phyloP scores from a whole-genome alignment of 2,113 vertebrate species.

The Aspidoscelis tigris region DNA sequence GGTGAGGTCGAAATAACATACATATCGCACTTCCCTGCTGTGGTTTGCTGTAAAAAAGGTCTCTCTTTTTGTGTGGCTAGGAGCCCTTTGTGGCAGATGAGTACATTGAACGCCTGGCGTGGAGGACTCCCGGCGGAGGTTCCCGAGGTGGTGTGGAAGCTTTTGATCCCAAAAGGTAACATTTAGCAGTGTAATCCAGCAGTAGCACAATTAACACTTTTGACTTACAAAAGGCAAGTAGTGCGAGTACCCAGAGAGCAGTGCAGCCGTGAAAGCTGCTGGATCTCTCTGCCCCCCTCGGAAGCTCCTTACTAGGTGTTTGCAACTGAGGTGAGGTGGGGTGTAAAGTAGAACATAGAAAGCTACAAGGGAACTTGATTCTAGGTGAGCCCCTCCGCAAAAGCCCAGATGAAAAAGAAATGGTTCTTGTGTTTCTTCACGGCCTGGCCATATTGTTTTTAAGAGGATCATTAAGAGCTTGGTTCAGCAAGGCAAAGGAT shows the following conservation, averaged over 20 bases:
- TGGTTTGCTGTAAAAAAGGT: slow-evolving; percentile 50
- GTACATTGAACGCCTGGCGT: slow-evolving; percentile 97
- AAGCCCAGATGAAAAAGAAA: neutral
- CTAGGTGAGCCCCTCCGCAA: neutral
- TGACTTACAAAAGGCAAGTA: slow-evolving; percentile 2
- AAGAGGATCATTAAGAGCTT: neutral
- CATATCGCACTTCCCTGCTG: slow-evolving; percentile 35
- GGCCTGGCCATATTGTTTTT: neutral
- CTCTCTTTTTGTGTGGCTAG: slow-evolving; percentile 76
- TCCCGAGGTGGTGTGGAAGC: slow-evolving; percentile 95
- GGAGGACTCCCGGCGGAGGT: slow-evolving; percentile 97
- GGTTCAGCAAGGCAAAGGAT: neutral
- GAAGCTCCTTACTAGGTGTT: slow-evolving; percentile 28
- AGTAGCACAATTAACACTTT: slow-evolving; percentile 3
- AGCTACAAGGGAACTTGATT: too few relatives aligned
- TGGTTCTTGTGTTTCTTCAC: neutral
- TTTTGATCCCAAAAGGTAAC: slow-evolving; percentile 98
- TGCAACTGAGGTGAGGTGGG: slow-evolving; percentile 5
- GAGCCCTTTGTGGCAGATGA: slow-evolving; percentile 99
- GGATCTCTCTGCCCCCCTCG: slow-evolving; percentile 14
- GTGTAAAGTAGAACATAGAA: neutral
- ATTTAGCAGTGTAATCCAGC: slow-evolving; percentile 42
- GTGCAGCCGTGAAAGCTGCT: slow-evolving; percentile 37
- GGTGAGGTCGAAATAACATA: slow-evolving; percentile 47
- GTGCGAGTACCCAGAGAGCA: slow-evolving; percentile 34